phyloP scores from a whole-genome alignment of 2,113 vertebrate genomes.

The Phrynosoma blainvillii region DNA sequence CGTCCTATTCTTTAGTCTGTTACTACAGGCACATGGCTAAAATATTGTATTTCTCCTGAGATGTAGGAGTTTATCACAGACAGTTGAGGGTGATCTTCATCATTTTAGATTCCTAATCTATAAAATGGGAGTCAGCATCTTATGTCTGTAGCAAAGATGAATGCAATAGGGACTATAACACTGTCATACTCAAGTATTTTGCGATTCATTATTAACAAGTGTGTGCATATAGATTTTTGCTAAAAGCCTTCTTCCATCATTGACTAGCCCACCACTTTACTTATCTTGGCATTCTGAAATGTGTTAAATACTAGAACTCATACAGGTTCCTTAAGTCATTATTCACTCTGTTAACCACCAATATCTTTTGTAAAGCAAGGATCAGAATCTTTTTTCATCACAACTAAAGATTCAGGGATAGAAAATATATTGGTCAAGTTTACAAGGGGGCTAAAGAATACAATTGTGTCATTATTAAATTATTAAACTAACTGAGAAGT shows the following conservation, averaged over 20 bases:
- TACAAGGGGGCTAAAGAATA: constrained; percentile 36
- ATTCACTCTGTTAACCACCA: constrained; percentile 66
- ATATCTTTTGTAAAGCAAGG: constrained; percentile 50
- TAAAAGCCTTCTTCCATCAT: not conserved
- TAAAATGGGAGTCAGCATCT: not conserved
- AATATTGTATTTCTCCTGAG: not conserved
- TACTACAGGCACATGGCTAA: not conserved
- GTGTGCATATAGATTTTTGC: not conserved
- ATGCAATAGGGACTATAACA: not conserved
- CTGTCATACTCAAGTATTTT: not conserved
- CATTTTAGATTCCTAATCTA: not conserved
- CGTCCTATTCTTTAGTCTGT: not conserved
- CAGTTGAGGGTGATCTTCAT: not conserved
- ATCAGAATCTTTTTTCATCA: constrained; percentile 52
- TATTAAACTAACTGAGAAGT: constrained; percentile 23
- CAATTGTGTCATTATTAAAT: constrained; percentile 43
- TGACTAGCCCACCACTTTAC: not conserved
- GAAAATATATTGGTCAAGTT: constrained; percentile 42
- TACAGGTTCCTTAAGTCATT: constrained; percentile 59
- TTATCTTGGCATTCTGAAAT: constrained; percentile 13
- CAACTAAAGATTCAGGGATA: constrained; percentile 10
- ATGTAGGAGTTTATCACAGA: not conserved
- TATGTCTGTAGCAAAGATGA: not conserved
- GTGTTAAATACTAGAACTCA: constrained; percentile 12
- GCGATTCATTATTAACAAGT: not conserved